Evolutionary conservation across 2,888 invertebrate genomes (phyloP).

Genomic region (Pediacus dermestoides): DNA sequence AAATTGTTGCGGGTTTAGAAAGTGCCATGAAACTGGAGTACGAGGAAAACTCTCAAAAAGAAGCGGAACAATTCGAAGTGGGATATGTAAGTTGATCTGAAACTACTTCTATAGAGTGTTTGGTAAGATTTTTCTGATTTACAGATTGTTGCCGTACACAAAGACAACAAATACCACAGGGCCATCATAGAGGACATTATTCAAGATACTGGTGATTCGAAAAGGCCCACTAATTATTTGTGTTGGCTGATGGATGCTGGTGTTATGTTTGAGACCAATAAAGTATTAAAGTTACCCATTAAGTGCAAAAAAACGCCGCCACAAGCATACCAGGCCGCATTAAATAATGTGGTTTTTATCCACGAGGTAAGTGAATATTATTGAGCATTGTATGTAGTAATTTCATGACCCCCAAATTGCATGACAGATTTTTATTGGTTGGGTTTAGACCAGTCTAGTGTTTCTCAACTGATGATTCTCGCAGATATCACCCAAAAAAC

Average conservation of each 20-base stretch:
- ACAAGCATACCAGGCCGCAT: slow-evolving; percentile 30
- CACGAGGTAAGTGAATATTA: slow-evolving; percentile 26
- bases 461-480: too few species aligned
- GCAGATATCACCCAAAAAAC: too few species aligned
- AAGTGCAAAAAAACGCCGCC: slow-evolving; percentile 22
- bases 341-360: slow-evolving; percentile 34
- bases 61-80: slow-evolving; percentile 16
- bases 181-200: slow-evolving; percentile 24
- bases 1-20: not conserved
- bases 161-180: slow-evolving; percentile 23
- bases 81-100: slow-evolving; percentile 21
- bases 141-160: slow-evolving; percentile 28
- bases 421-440: too few species aligned
- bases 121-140: too few species aligned
- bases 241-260: slow-evolving; percentile 40
- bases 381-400: not conserved
- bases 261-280: slow-evolving; percentile 20
- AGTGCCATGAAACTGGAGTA: too few species aligned
- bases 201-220: not conserved
- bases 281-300: slow-evolving; percentile 30
- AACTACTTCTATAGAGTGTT: slow-evolving; percentile 3
- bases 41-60: not conserved
- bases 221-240: slow-evolving; percentile 22
- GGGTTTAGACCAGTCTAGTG: too few species aligned
- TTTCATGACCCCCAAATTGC: not conserved